A percentile compares a stretch with the other conserved stretches of the same genome.
Evolutionary conservation across 2,797 vertebrate genomes (phyloP).

Genomic region (Ispidina picta): DNA sequence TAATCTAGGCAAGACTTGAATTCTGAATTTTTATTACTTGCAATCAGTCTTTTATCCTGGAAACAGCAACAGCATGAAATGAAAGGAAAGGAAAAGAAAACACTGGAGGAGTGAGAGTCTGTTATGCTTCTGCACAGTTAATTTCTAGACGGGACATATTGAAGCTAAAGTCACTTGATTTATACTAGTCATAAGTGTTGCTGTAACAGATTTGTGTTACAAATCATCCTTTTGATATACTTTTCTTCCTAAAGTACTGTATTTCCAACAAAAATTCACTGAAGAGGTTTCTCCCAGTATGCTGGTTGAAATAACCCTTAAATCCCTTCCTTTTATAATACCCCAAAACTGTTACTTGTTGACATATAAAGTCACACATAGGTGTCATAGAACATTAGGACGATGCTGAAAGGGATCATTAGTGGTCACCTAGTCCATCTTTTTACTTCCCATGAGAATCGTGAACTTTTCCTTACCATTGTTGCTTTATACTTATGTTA

Average conservation of each 20-base stretch:
- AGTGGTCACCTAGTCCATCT: background rate
- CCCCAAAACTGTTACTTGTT: background rate
- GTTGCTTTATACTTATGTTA: background rate
- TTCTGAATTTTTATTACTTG: background rate
- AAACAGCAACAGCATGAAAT: background rate
- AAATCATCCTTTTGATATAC: background rate
- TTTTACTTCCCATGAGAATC: background rate
- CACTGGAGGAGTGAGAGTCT: background rate
- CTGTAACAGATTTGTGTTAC: background rate
- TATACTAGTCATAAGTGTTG: background rate
- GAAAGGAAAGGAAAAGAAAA: background rate
- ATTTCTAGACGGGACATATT: background rate
- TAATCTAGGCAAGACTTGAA: background rate
- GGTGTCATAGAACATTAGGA: background rate
- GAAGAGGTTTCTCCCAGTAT: background rate
- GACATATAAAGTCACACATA: background rate
- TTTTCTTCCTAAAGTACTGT: background rate
- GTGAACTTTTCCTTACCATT: background rate
- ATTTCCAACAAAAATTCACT: background rate
- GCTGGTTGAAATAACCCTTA: background rate
- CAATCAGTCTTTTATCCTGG: background rate
- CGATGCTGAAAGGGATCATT: background rate
- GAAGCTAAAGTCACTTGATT: background rate
- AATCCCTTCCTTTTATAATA: background rate
- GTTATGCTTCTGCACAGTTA: background rate